These are phyloP conservation scores for Batillaria attramentaria DNA, from an alignment of 1,140 invertebrate species.

Conservation along the genomic window DNA sequence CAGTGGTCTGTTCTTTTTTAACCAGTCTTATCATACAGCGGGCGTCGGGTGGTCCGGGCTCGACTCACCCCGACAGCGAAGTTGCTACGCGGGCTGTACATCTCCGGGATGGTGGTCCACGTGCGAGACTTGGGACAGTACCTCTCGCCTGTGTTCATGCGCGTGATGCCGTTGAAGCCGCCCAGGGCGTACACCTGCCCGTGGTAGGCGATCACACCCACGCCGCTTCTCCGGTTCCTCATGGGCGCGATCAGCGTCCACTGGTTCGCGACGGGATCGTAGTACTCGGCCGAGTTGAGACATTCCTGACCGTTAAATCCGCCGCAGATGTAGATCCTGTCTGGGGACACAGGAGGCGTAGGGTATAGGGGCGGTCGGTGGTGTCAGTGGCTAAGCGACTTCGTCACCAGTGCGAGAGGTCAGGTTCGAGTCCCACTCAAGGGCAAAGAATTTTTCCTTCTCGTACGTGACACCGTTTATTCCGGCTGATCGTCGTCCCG, in stretches of 20 bases:
- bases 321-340: conserved; percentile 74
- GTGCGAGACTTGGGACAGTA: conserved; percentile 79
- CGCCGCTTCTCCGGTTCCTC: conserved; percentile 77
- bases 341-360: conserved; percentile 43
- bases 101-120: conserved; percentile 80
- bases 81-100: conserved; percentile 87
- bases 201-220: conserved; percentile 64
- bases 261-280: conserved; percentile 86
- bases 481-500: no score
- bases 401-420: no score
- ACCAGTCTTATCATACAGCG: no score
- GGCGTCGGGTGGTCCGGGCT: no score
- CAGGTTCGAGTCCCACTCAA: no score
- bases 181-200: conserved; percentile 73
- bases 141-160: conserved; percentile 75
- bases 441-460: no score
- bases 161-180: conserved; percentile 74
- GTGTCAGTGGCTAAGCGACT: no score
- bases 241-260: conserved; percentile 83
- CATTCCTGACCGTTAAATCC: conserved; percentile 92
- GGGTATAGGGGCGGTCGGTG: no score
- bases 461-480: no score
- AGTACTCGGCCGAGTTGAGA: conserved; percentile 87
- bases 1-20: no score
- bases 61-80: conserved; percentile 80